These are phyloP conservation scores for Resseliella maxima DNA, from an alignment of 2,888 invertebrate species.

Conservation along the genomic window DNA sequence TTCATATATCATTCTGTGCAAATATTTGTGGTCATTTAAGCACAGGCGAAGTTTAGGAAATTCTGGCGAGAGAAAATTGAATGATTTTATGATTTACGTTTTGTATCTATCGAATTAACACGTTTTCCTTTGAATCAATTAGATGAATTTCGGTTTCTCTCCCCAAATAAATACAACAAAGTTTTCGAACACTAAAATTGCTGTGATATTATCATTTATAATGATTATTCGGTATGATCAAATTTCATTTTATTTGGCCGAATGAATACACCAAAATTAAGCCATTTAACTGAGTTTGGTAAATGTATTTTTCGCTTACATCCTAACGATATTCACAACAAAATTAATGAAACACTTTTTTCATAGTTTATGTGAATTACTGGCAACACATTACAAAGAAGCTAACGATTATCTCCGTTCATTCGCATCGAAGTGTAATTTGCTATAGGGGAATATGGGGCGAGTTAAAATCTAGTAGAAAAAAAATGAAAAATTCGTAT, in stretches of 20 bases:
- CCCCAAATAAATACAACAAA: background rate
- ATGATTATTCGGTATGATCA: slow-evolving; percentile 2
- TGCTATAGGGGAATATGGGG: no score
- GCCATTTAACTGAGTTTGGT: background rate
- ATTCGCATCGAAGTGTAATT: no score
- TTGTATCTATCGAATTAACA: background rate
- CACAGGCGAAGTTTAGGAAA: background rate
- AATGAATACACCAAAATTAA: slow-evolving; percentile 4
- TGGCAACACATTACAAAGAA: no score
- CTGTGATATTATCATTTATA: slow-evolving; percentile 22
- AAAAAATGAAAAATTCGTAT: no score
- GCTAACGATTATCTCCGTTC: no score
- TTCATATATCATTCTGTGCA: background rate
- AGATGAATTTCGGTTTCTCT: slow-evolving; percentile 39
- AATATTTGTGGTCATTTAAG: background rate
- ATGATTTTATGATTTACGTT: slow-evolving; percentile 47
- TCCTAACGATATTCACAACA: background rate
- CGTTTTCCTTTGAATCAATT: slow-evolving; percentile 5
- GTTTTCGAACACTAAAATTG: background rate
- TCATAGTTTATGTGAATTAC: no score
- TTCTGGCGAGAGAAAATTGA: background rate
- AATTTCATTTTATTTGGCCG: slow-evolving; percentile 19
- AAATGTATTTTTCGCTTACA: background rate
- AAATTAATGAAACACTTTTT: background rate
- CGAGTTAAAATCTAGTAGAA: no score